Evolutionary conservation across 1,140 invertebrate genomes (phyloP), one percentile per base, ranked within the genome.

Genomic region (Pemphigus obesinymphae): DNA sequence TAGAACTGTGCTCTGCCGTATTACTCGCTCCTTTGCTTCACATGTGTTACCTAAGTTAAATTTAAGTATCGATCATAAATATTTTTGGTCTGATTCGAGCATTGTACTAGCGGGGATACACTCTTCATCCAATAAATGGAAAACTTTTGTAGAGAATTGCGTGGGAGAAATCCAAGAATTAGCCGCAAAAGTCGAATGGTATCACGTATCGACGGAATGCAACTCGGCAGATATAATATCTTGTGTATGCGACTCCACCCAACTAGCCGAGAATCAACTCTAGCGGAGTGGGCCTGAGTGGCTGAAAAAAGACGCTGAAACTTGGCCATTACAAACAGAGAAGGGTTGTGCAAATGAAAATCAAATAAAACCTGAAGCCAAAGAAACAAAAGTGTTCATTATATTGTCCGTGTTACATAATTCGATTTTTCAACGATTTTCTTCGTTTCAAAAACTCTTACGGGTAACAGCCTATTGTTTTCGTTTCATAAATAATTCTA

Each of bases 181-280:
- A 6, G 83, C 80, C n/a, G 20, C 31, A 0, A 40, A 43, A 2
- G 48, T 29, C 3, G 70, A 50, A 8, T 90, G 88, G 89, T 26
- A 43, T 37, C 87, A 89, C 84, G 86, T 89, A 1, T 58, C 73
- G 11, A 85, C 86, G 0, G 66, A 82, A 40, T 68, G 86, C 1
- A 89, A 89, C 84, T 87, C 88, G n/a, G 87, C 87, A 3, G 88
- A 90, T 85, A 82, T 85, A 8, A 82, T 86, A 83, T n/a, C n/a
- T n/a, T n/a, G n/a, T n/a, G n/a, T n/a, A n/a, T n/a, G n/a, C n/a
- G n/a, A n/a, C n/a, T n/a, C 84, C 45, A 6, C 40, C 66, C 1
- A 58, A 72, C 23, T 45, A 31, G 2, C 61, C 15, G 31, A 29
- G 15, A 66, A 63, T 26, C 37, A 78, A 6, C 50, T 84, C 31